Conservation (phyloP, 2,113 vertebrate genomes). For the Eolophus roseicapilla region DNA sequence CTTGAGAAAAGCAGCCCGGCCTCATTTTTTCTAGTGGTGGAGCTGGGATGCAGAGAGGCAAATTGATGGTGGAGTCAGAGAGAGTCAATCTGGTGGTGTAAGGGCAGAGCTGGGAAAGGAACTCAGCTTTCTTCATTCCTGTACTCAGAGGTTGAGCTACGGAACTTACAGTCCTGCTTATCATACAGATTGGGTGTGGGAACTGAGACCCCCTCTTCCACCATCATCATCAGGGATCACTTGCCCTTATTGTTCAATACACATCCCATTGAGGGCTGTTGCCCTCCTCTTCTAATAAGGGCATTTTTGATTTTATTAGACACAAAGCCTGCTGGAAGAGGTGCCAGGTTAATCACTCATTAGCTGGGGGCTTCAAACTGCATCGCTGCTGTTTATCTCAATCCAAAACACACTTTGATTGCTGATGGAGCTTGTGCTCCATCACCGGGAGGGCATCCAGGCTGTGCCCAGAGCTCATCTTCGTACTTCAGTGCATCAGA, state of each 20-base stretch:
- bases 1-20: background rate
- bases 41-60: background rate
- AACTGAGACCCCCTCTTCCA: background rate
- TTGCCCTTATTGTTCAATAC: background rate
- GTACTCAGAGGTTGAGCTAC: accelerated
- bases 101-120: background rate
- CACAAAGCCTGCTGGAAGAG: background rate
- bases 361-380: background rate
- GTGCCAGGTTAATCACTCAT: background rate
- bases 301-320: background rate
- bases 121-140: background rate
- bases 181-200: accelerated
- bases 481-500: accelerated
- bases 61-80: background rate
- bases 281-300: background rate
- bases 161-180: background rate
- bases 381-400: background rate
- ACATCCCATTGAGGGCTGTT: background rate
- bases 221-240: background rate
- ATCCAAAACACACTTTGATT: background rate
- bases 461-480: background rate
- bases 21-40: background rate
- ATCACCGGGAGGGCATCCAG: background rate
- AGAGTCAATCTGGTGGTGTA: background rate
- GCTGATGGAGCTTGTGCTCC: background rate